Conservation (phyloP, 2,113 vertebrate species). For the Egretta garzetta region DNA sequence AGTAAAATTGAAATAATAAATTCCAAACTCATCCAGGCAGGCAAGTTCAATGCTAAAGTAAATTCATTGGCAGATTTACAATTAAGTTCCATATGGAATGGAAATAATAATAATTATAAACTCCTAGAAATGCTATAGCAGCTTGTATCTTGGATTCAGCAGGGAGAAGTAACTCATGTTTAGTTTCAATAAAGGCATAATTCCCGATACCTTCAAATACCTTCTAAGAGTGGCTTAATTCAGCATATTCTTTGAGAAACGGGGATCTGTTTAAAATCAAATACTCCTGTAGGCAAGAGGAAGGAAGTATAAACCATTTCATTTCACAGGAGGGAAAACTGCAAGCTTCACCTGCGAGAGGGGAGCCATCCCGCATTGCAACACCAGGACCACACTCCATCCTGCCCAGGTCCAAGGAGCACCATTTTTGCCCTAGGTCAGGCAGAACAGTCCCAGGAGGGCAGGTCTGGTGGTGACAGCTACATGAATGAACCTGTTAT, state of each 20-base stretch:
- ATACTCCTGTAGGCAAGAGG: not conserved
- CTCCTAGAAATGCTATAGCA: not conserved
- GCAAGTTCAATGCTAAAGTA: slow-evolving; percentile 8
- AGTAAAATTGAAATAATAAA: slow-evolving; percentile 75
- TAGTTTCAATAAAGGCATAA: slow-evolving; percentile 28
- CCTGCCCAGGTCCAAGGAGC: accelerated
- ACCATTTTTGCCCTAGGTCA: accelerated
- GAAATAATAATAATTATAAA: slow-evolving; percentile 59
- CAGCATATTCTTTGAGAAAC: not conserved
- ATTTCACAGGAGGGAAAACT: not conserved
- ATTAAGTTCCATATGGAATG: slow-evolving; percentile 62
- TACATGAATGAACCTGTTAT: not conserved
- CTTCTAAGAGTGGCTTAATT: not conserved
- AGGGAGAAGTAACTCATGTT: slow-evolving; percentile 29
- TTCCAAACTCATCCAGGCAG: slow-evolving; percentile 47
- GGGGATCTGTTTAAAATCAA: not conserved
- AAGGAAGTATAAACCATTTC: accelerated
- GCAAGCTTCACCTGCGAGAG: not conserved
- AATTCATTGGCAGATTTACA: slow-evolving; percentile 70
- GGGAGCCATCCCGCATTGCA: not conserved
- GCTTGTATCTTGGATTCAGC: not conserved
- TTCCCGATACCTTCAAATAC: not conserved
- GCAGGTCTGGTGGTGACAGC: not conserved
- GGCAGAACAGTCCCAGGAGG: not conserved
- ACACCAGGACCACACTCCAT: accelerated